phyloP scores from a whole-genome alignment of 2,113 vertebrate species.

The Tragelaphus scriptus region DNA sequence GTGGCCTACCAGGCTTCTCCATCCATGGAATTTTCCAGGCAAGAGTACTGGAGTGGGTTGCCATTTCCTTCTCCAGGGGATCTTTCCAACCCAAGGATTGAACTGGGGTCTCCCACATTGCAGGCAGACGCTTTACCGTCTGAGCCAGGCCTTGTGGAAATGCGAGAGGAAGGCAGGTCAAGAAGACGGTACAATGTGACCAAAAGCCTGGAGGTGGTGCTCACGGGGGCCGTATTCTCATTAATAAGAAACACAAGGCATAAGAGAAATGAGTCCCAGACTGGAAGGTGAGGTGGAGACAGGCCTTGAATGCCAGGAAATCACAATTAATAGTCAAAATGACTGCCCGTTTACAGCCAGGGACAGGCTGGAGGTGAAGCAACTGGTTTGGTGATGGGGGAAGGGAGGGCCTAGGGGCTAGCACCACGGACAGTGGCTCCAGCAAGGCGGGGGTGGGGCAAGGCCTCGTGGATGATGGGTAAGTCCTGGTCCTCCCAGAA shows the following conservation, averaged over 20 bases:
- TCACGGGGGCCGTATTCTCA: rapidly evolving
- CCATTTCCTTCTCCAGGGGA: background rate
- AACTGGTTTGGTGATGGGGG: background rate
- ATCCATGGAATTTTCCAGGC: background rate
- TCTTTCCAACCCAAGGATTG: background rate
- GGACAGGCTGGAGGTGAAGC: background rate
- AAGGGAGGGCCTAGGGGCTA: background rate
- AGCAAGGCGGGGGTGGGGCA: rapidly evolving
- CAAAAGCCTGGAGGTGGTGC: background rate
- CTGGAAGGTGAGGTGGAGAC: background rate
- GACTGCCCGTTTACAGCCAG: background rate
- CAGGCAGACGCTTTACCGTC: background rate
- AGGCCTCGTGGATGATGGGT: background rate
- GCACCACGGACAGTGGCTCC: slow-evolving; percentile 54
- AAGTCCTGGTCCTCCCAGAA: background rate
- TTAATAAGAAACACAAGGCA: background rate
- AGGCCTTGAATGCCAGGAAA: background rate
- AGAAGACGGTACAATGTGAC: background rate
- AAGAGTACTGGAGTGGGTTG: background rate
- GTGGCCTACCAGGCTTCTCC: background rate
- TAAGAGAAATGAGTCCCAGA: background rate
- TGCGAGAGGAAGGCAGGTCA: background rate
- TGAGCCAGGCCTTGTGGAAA: background rate
- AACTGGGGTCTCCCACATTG: background rate
- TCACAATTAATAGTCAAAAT: background rate